Evolutionary conservation across 2,888 invertebrate species (phyloP).

Genomic region (Sphinx pinastri): DNA sequence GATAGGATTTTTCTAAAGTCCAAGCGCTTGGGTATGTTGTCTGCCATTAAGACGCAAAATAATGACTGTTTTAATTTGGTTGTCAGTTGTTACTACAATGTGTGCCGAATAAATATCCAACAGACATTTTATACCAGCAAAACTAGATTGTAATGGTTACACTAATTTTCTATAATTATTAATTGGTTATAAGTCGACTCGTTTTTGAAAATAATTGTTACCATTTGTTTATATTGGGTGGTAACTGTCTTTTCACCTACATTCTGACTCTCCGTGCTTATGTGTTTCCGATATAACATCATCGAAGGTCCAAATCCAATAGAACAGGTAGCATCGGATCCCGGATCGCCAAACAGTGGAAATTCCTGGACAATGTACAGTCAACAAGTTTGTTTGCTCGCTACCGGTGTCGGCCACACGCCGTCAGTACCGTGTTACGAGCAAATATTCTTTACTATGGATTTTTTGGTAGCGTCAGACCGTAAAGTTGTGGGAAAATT

Average conservation of each 20-base stretch:
- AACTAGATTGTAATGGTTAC: too few relatives aligned
- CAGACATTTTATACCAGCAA: too few relatives aligned
- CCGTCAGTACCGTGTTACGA: constrained; percentile 56
- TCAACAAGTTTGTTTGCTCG: constrained; percentile 77
- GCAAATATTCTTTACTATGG: constrained; percentile 72
- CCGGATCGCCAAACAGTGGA: constrained; percentile 65
- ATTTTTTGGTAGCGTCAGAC: constrained; percentile 63
- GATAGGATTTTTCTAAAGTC: neutral
- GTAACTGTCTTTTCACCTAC: too few relatives aligned
- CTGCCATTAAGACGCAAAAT: too few relatives aligned
- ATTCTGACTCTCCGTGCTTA: too few relatives aligned
- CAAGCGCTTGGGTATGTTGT: neutral
- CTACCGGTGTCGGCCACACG: constrained; percentile 83
- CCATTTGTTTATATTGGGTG: too few relatives aligned
- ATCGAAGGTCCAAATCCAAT: constrained; percentile 8
- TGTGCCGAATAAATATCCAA: too few relatives aligned
- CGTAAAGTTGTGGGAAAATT: constrained; percentile 33
- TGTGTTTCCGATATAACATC: neutral
- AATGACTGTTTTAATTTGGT: too few relatives aligned
- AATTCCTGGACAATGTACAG: constrained; percentile 67
- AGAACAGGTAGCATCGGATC: constrained; percentile 58
- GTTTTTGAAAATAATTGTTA: too few relatives aligned
- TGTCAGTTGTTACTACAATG: too few relatives aligned
- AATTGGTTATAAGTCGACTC: too few relatives aligned
- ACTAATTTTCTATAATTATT: too few relatives aligned